phyloP scores from a whole-genome alignment of 1,140 invertebrate genomes.

The Oreohelix idahoensis region DNA sequence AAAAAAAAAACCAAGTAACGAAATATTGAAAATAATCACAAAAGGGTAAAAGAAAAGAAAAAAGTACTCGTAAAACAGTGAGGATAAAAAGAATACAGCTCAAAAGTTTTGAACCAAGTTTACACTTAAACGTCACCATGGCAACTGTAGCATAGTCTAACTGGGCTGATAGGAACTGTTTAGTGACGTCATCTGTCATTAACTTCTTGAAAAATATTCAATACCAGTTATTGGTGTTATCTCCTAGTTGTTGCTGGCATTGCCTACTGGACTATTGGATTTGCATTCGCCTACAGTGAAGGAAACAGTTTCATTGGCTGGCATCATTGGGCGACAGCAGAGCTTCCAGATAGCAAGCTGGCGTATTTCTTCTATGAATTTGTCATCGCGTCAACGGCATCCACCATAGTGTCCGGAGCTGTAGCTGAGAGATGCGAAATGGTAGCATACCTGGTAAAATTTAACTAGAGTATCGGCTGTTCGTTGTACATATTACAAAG shows the following conservation, averaged over 20 bases:
- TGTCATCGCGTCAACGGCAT: conserved; percentile 68
- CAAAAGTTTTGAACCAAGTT: too few species aligned
- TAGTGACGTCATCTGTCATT: too few species aligned
- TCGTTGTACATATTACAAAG: too few species aligned
- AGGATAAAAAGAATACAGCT: too few species aligned
- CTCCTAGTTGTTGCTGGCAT: conserved; percentile 75
- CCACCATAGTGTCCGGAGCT: conserved; percentile 76
- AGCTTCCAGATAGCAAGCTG: conserved; percentile 48
- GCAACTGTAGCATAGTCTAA: too few species aligned
- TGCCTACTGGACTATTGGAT: conserved; percentile 77
- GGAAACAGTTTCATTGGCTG: conserved; percentile 67
- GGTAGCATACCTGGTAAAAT: conserved; percentile 75
- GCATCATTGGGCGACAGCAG: conserved; percentile 46
- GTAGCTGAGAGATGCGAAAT: conserved; percentile 78
- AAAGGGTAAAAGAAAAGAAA: too few species aligned
- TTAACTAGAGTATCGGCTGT: conserved; percentile 77
- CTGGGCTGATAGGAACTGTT: too few species aligned
- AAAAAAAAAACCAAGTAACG: too few species aligned
- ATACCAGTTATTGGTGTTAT: too few species aligned
- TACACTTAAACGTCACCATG: too few species aligned
- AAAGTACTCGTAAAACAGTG: too few species aligned
- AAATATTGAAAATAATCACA: conserved; percentile 8
- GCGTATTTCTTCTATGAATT: conserved; percentile 66
- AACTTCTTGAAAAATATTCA: too few species aligned
- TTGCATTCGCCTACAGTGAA: conserved; percentile 76